These are phyloP conservation scores for Nyleta sp. DNA, from an alignment of 2,888 invertebrate genomes.

Conservation along the genomic window DNA sequence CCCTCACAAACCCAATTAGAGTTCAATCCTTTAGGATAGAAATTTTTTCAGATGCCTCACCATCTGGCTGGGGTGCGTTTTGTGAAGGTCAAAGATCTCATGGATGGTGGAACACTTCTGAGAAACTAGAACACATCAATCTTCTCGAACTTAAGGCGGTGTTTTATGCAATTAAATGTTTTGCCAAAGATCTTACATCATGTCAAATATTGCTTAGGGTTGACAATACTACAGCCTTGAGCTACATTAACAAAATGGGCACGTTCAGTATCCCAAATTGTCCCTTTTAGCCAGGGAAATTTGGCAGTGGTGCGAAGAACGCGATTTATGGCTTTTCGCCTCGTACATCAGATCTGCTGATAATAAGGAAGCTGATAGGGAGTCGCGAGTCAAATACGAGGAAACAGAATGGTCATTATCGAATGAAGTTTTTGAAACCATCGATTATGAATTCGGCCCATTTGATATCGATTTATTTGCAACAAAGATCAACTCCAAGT, in stretches of 20 bases:
- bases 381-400: neutral
- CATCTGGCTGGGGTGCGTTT: slow-evolving; percentile 34
- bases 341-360: neutral
- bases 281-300: neutral
- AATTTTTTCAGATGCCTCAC: neutral
- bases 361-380: slow-evolving; percentile 21
- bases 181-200: slow-evolving; percentile 6
- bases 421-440: slow-evolving; percentile 2
- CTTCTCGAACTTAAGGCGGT: neutral
- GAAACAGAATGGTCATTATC: slow-evolving; percentile 38
- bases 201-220: neutral
- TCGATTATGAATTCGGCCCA: neutral
- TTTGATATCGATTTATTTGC: slow-evolving; percentile 28
- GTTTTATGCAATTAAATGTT: slow-evolving; percentile 6
- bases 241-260: neutral
- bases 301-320: neutral
- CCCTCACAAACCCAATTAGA: slow-evolving; percentile 1
- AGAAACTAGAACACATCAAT: slow-evolving; percentile 13
- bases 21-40: neutral
- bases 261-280: neutral
- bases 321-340: neutral
- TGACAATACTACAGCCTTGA: slow-evolving; percentile 22
- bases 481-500: slow-evolving; percentile 24
- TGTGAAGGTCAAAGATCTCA: slow-evolving; percentile 12
- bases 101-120: slow-evolving; percentile 23